phyloP scores from a whole-genome alignment of 2,888 invertebrate species.

The Blera fallax region DNA sequence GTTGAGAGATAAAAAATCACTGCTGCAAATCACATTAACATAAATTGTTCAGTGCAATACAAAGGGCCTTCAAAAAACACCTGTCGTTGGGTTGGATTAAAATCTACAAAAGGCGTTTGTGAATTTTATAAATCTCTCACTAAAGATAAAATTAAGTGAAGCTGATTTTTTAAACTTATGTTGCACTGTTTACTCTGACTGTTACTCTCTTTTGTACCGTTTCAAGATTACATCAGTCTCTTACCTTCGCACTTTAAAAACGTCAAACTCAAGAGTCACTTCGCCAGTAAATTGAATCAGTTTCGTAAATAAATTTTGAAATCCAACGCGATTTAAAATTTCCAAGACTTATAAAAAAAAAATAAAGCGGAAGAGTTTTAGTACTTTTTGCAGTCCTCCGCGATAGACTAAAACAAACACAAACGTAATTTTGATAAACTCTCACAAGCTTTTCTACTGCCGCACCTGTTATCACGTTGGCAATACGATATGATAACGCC shows the following conservation, averaged over 20 bases:
- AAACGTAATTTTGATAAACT: constrained; percentile 29
- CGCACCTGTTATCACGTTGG: constrained; percentile 31
- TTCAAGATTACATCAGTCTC: neutral
- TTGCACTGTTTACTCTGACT: neutral
- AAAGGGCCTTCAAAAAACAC: neutral
- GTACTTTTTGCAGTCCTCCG: neutral
- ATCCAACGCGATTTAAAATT: neutral
- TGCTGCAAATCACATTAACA: neutral
- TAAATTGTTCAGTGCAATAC: neutral
- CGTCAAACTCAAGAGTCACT: neutral
- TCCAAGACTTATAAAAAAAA: neutral
- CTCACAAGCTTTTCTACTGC: constrained; percentile 2
- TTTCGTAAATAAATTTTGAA: neutral
- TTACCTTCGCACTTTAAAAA: neutral
- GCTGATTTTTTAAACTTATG: neutral
- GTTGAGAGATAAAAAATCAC: neutral
- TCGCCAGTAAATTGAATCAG: too few species aligned
- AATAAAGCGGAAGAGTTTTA: neutral
- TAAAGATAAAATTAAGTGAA: too few species aligned
- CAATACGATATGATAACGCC: constrained; percentile 51
- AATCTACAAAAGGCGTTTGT: too few species aligned
- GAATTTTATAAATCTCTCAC: too few species aligned
- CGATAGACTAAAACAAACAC: constrained; percentile 22
- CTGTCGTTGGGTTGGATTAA: too few species aligned
- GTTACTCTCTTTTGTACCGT: neutral